These are phyloP conservation scores for Brachyalestes nurse DNA, from an alignment of 2,797 vertebrate genomes.

Conservation along the genomic window DNA sequence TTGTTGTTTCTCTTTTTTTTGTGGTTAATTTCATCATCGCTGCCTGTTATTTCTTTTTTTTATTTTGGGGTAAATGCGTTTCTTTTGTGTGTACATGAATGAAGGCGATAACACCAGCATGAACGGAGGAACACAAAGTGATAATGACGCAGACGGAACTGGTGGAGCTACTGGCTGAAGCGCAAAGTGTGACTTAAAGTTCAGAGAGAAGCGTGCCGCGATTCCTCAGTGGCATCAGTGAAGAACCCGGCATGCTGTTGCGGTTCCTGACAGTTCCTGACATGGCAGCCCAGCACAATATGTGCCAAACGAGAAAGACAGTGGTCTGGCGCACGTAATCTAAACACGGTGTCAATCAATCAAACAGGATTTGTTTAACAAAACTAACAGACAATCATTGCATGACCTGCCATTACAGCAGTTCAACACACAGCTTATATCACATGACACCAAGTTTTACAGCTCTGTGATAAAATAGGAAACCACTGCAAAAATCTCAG, in stretches of 20 bases:
- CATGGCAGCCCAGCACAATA: neutral
- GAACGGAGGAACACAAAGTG: conserved; percentile 33
- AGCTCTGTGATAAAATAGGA: no score
- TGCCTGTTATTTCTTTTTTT: conserved; percentile 3
- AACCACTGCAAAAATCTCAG: no score
- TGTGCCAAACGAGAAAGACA: neutral
- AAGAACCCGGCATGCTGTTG: neutral
- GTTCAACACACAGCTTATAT: neutral
- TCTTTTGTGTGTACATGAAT: conserved; percentile 13
- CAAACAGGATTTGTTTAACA: neutral
- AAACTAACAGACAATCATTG: no score
- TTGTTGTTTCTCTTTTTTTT: conserved; percentile 34
- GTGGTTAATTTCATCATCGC: conserved; percentile 15
- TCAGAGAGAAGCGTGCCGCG: neutral
- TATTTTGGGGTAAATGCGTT: neutral
- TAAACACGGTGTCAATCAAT: neutral
- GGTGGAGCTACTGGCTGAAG: conserved; percentile 22
- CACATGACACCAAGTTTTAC: neutral
- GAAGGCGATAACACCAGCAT: conserved; percentile 5
- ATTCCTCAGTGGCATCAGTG: no score
- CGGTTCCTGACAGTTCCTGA: neutral
- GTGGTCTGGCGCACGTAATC: neutral
- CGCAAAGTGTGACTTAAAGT: conserved; percentile 1
- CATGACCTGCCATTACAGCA: no score
- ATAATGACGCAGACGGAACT: conserved; percentile 41